Conservation (phyloP, 2,888 invertebrate genomes). For the Chymomyza caudatula region DNA sequence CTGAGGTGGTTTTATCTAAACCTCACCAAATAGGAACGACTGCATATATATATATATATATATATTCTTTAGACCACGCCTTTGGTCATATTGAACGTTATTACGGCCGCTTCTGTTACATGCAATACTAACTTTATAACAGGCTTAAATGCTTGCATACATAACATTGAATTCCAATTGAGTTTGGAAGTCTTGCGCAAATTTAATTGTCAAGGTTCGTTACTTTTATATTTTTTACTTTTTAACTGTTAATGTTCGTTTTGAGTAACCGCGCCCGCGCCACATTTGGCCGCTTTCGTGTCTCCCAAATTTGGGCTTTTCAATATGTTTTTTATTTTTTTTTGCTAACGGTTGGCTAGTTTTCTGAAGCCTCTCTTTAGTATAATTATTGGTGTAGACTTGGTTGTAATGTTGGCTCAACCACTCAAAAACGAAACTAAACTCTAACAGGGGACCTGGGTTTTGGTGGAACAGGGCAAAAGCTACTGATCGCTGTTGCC, state of each 20-base stretch:
- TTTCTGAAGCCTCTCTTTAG: constrained; percentile 62
- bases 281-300: not conserved
- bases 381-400: constrained; percentile 69
- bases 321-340: constrained; percentile 70
- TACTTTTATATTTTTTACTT: constrained; percentile 47
- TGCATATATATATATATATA: too few relatives aligned
- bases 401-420: constrained; percentile 64
- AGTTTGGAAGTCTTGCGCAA: constrained; percentile 68
- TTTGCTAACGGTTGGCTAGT: constrained; percentile 10
- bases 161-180: constrained; percentile 68
- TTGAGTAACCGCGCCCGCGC: constrained; percentile 58
- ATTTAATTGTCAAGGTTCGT: constrained; percentile 70
- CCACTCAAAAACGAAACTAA: constrained; percentile 55
- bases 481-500: too few relatives aligned
- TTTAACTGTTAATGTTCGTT: constrained; percentile 57
- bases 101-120: constrained; percentile 42
- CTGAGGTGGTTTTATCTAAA: too few relatives aligned
- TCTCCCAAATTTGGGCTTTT: constrained; percentile 48
- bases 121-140: too few relatives aligned
- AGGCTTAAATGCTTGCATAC: constrained; percentile 42
- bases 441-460: too few relatives aligned
- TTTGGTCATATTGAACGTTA: not conserved
- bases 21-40: too few relatives aligned
- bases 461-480: too few relatives aligned
- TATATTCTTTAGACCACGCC: too few relatives aligned